A percentile compares a stretch with the other conserved stretches of the same genome.
Conservation (phyloP, 2,113 vertebrate species). For the Python bivittatus region DNA sequence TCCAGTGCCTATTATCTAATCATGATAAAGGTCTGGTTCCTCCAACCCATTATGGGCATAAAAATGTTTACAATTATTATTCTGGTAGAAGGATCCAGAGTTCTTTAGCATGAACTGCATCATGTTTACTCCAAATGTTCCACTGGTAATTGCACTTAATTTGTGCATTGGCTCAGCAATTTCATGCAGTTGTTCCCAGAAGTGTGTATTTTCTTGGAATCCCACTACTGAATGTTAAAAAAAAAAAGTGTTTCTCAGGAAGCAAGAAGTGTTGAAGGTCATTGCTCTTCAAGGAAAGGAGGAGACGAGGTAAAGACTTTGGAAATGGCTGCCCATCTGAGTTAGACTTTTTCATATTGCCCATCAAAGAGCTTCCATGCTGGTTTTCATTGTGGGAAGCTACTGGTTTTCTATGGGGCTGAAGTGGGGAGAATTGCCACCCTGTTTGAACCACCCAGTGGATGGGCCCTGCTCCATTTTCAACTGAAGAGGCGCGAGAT, state of each 20-base stretch:
- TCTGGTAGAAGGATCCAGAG: too few relatives aligned
- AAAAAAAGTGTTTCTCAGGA: conserved; percentile 37
- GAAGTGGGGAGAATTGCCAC: neutral
- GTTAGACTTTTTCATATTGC: neutral
- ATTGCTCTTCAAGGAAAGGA: conserved; percentile 21
- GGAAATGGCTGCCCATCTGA: too few relatives aligned
- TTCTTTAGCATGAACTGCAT: too few relatives aligned
- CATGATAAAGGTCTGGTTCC: too few relatives aligned
- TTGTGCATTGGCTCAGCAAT: conserved; percentile 55
- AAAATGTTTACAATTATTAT: too few relatives aligned
- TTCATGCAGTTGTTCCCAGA: conserved; percentile 28
- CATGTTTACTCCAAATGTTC: neutral
- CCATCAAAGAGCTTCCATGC: neutral
- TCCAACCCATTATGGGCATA: too few relatives aligned
- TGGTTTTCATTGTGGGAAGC: neutral
- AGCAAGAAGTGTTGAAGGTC: conserved; percentile 52
- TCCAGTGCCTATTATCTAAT: too few relatives aligned
- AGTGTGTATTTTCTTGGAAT: conserved; percentile 4
- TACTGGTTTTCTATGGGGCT: neutral
- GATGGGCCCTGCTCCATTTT: neutral
- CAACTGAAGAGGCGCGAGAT: too few relatives aligned
- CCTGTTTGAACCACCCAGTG: neutral
- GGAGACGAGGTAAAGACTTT: neutral
- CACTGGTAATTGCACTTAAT: conserved; percentile 50
- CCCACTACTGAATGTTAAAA: conserved; percentile 14